These are phyloP conservation scores for Coccyzus lansbergi DNA, from an alignment of 2,797 vertebrate species.

Conservation along the genomic window DNA sequence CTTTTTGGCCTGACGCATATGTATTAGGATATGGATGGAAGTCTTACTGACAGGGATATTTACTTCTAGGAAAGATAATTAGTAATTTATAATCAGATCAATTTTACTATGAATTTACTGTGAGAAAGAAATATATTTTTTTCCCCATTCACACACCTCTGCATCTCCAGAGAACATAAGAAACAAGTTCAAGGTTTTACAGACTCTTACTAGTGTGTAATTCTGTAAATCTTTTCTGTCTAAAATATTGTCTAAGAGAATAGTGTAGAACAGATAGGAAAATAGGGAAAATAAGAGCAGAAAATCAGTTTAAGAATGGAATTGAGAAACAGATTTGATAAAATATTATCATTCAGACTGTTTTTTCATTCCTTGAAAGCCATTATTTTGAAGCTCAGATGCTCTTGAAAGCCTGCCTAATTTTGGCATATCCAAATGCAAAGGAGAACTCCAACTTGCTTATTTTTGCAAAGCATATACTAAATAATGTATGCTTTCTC, in stretches of 20 bases:
- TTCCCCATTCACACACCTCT: not conserved
- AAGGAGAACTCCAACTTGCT: not conserved
- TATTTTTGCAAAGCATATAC: not conserved
- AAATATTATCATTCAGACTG: not conserved
- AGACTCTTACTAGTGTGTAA: not conserved
- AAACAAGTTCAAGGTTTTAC: not conserved
- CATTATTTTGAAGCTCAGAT: conserved; percentile 1
- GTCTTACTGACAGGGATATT: not conserved
- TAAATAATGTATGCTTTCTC: not conserved
- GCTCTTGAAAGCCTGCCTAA: not conserved
- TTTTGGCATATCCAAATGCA: not conserved
- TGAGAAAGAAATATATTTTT: not conserved
- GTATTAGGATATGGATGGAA: not conserved
- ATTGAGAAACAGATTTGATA: not conserved
- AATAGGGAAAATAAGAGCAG: not conserved
- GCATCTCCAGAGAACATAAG: not conserved
- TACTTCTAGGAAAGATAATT: not conserved
- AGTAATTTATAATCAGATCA: not conserved
- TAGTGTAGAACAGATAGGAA: conserved; percentile 10
- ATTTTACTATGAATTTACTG: not conserved
- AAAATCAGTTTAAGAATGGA: not conserved
- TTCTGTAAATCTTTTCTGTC: not conserved
- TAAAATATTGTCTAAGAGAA: not conserved
- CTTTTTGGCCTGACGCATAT: not conserved
- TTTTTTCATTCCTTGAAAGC: not conserved